Base-by-base conservation (phyloP, 1,140 invertebrate species). In the Drosophila sp. region DNA sequence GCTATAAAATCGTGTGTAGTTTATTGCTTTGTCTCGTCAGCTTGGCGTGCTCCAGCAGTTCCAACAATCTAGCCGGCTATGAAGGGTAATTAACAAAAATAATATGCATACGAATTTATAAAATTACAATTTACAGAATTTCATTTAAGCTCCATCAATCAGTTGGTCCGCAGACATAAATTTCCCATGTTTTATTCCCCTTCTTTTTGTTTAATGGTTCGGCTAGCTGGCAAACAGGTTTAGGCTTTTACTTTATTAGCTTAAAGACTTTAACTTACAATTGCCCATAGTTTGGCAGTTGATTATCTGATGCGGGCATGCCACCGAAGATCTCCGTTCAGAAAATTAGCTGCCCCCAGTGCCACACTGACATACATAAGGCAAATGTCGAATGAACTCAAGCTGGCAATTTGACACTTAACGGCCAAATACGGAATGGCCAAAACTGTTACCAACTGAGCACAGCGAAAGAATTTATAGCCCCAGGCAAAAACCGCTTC, bases 41-140 rank as follows among this genome's bases (percentile, higher is more conserved):
- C 9, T 54, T 87, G 64, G 58, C 67, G 57, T 67, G 46, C 67
- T 46, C 45, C 34, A 59, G 63, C 61, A 67, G 58, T 45, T 76
- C 51, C 38, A 87, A 83, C 79, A 87, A 87, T 66, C 69, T 87
- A 62, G 83, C 83, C 62, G 83, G 83, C 83, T 87, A 87, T 54
- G 83, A 83, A 61, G 83, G 83, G 83, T 87, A 87, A 89, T 74
- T 72, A 72, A 56, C 66, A 32, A 62, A 27, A 40, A 18, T 41
- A 58, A 1, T 57, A 43, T 57, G n/a, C 25, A 43, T 16, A 16
- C 29, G 16, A 29, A 40, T 11, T 27, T 40, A 25, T 25, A 56
- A 21, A 18, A 61, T 48, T 61, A 62, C 46, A 48, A 62, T 62
- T 51, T 51, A 53, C 50, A 41, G 34, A 43, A 50, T n/a, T 45